phyloP scores from a whole-genome alignment of 1,140 invertebrate genomes.

The Pachyrhynchus sulphureomaculatus region DNA sequence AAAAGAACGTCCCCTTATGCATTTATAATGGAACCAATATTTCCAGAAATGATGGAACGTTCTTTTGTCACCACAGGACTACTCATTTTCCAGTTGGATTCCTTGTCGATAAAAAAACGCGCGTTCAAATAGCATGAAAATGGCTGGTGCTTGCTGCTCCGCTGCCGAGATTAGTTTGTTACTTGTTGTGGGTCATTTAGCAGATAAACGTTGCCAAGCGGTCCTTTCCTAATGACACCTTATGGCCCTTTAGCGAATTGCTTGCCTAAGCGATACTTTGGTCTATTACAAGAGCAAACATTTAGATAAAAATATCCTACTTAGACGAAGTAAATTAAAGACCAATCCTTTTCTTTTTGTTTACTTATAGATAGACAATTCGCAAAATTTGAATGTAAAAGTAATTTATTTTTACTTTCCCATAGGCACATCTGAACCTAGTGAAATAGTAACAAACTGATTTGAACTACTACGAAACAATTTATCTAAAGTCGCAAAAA shows the following conservation, averaged over 20 bases:
- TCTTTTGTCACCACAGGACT: constrained; percentile 51
- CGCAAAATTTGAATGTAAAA: too few relatives aligned
- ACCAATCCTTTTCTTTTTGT: too few relatives aligned
- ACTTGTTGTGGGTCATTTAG: constrained; percentile 50
- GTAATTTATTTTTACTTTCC: too few relatives aligned
- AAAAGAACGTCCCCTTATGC: constrained; percentile 22
- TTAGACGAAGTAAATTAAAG: background rate
- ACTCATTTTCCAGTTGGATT: constrained; percentile 53
- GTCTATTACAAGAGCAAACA: constrained; percentile 8
- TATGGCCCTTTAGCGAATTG: constrained; percentile 41
- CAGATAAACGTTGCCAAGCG: constrained; percentile 50
- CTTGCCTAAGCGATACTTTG: constrained; percentile 40
- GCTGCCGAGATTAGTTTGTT: constrained; percentile 44
- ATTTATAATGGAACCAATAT: constrained; percentile 47
- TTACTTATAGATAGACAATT: too few relatives aligned
- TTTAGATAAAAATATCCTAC: constrained; percentile 8
- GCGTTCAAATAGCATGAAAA: constrained; percentile 37
- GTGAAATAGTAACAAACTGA: too few relatives aligned
- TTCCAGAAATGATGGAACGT: constrained; percentile 51
- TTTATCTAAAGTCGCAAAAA: too few relatives aligned
- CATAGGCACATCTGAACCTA: too few relatives aligned
- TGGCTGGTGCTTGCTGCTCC: constrained; percentile 17
- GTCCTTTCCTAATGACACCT: constrained; percentile 49
- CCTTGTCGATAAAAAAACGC: constrained; percentile 39
- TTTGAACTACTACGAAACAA: too few relatives aligned